Evolutionary conservation across 2,797 vertebrate genomes (phyloP), one percentile per base, ranked within the genome.

Genomic region (Leontopithecus rosalia): DNA sequence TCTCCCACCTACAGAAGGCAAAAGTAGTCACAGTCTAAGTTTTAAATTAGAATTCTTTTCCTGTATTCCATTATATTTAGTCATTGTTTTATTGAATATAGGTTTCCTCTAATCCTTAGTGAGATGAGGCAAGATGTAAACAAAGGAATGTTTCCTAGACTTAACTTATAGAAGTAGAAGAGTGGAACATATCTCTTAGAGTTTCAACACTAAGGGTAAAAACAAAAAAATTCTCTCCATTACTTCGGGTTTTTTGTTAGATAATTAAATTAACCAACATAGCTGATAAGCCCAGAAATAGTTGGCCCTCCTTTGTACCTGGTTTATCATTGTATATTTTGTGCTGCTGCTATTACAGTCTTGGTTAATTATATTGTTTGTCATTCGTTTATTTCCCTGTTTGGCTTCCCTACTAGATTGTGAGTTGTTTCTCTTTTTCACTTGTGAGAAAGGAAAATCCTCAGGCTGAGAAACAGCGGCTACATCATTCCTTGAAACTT

Each of bases 11-110:
- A 58, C 30, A 67, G 30, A 57, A 96, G 81, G 33, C 72, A 61
- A 90, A 96, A 97, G 50, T 33, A 84, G 58, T 61, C 48, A 58
- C 33, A 57, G 52, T 84, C n/a, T 76, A 76, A 33, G 17, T 91
- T 87, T 94, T 84, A 73, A 94, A 48, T 88, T 52, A 87, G 81
- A 80, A 79, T 77, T 7, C 55, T 95, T 97, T 95, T 86, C 77
- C 57, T 80, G 8, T 19, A 36, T 91, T 75, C 82, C 46, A 80
- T 41, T 77, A 39, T 89, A 75, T 89, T 96, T 90, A 75, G 64
- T 33, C 41, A 64, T 72, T 33, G 48, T 77, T 79, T 94, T 84
- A 52, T 52, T 75, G 76, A 82, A 30, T 77, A 30, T 41, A 72
- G 58, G 15, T 88, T 79, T 85, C 24, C 80, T 88, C 22, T 94